Base-by-base conservation (phyloP, 53 echinoderm and acorn worm genomes). In the Hippasteria phrygiana region DNA sequence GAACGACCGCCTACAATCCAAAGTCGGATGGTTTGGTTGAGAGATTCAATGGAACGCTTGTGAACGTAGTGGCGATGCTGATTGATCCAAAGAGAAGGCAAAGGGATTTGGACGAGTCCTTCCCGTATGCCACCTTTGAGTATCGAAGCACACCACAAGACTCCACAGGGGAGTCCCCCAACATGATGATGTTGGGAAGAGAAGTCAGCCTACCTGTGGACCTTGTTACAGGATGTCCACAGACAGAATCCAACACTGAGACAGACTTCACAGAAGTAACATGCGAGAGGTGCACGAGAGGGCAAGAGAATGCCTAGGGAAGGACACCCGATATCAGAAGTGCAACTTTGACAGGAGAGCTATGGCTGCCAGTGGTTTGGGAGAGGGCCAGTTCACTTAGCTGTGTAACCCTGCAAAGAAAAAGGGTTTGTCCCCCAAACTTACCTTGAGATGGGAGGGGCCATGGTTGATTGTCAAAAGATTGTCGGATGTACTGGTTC, bases 111-210 rank as follows among this genome's bases (percentile, higher is more conserved):
- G 48, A 48, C 59, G 59, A 18, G 24, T 17, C 17, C 17, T 24
- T 59, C 24, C 59, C 59, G 20, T 59, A 59, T 59, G 59, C 59
- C 24, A 59, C 59, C 24, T 59, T 17, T 18, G 59, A 7, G 59
- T 59, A 24, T 18, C 59, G 9, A 18, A 9, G 59, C 20, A 59
- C 59, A 20, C 59, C 59, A 20, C 59, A 59, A 11, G 59, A 59
- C 10, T 59, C 59, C 9, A 59, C 20, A 59, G 9, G 20, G 59
- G 59, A 59, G 20, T 11, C 20, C 24, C 59, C 59, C 24, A 59
- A 59, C 59, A 59, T 59, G 59, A 59, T 59, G 59, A 59, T 59
- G 59, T 18, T 59, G 59, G 59, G 59, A 4, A 59, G 59, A 18
- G 59, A 67, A 32, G 36, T 29, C 69, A 33, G 36, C 8, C 29